These are phyloP conservation scores for Helicoverpa assulta DNA, from an alignment of 2,888 invertebrate genomes.

Conservation along the genomic window DNA sequence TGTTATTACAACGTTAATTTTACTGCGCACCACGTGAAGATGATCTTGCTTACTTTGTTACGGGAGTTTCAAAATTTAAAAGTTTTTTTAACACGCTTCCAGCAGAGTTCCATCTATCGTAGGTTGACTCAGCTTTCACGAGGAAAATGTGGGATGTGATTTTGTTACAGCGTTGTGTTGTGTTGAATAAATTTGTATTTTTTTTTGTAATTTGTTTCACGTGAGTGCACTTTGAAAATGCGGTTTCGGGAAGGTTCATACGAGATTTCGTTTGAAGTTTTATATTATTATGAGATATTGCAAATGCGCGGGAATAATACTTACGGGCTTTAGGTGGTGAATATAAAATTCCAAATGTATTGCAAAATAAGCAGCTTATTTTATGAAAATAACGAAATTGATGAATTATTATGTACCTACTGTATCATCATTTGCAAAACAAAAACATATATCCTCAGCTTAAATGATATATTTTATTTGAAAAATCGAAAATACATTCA, in stretches of 20 bases:
- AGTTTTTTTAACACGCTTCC: constrained; percentile 37
- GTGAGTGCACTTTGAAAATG: constrained; percentile 10
- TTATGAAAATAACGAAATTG: no score
- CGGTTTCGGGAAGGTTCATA: constrained; percentile 2
- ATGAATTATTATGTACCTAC: no score
- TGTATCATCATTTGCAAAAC: no score
- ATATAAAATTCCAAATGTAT: background rate
- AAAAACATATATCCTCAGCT: no score
- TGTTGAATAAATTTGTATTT: constrained; percentile 36
- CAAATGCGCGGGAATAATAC: background rate
- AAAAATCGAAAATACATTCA: background rate
- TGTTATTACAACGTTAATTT: constrained; percentile 52
- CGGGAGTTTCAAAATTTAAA: constrained; percentile 46
- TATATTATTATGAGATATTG: constrained; percentile 1
- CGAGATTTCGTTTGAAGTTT: background rate
- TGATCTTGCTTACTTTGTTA: constrained; percentile 48
- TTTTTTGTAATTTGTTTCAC: constrained; percentile 3
- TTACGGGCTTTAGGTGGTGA: background rate
- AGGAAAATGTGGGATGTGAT: constrained; percentile 24
- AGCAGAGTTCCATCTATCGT: constrained; percentile 14
- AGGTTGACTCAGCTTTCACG: constrained; percentile 27
- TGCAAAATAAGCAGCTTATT: no score
- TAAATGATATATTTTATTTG: background rate
- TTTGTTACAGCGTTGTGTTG: constrained; percentile 35
- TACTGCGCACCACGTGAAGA: constrained; percentile 42